Percentiles rank a stretch among this genome's conserved stretches.
Conservation (phyloP, 2,888 invertebrate genomes). For the Elegia similella region DNA sequence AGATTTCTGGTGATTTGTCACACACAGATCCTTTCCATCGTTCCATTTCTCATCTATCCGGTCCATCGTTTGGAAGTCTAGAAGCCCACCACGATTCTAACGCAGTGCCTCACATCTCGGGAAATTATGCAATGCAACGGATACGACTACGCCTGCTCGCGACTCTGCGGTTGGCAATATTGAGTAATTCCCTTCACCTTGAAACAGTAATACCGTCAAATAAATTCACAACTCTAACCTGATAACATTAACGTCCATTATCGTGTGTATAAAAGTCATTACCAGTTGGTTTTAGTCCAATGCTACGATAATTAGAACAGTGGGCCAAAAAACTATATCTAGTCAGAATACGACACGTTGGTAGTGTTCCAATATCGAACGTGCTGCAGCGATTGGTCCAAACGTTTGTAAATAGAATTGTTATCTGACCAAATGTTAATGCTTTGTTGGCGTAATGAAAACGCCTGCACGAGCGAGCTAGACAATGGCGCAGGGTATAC, state of each 20-base stretch:
- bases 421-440: slow-evolving; percentile 25
- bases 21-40: background rate
- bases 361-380: slow-evolving; percentile 40
- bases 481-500: slow-evolving; percentile 28
- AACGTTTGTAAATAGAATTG: slow-evolving; percentile 34
- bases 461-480: slow-evolving; percentile 19
- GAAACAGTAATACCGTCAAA: slow-evolving; percentile 26
- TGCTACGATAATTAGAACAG: slow-evolving; percentile 66
- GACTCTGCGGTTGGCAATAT: slow-evolving; percentile 49
- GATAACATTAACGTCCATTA: slow-evolving; percentile 49
- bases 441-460: slow-evolving; percentile 12
- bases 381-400: slow-evolving; percentile 36
- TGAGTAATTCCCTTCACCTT: slow-evolving; percentile 71
- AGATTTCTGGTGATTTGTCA: background rate
- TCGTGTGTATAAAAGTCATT: slow-evolving; percentile 56
- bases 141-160: slow-evolving; percentile 35
- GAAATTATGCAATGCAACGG: slow-evolving; percentile 58
- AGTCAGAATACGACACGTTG: slow-evolving; percentile 37
- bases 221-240: slow-evolving; percentile 45
- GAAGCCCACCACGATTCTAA: background rate
- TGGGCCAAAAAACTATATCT: slow-evolving; percentile 67
- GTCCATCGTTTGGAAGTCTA: background rate
- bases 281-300: slow-evolving; percentile 75
- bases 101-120: slow-evolving; percentile 22
- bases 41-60: background rate